Evolutionary conservation across 2,888 invertebrate genomes (phyloP).

Genomic region (Cerceris rybyensis): DNA sequence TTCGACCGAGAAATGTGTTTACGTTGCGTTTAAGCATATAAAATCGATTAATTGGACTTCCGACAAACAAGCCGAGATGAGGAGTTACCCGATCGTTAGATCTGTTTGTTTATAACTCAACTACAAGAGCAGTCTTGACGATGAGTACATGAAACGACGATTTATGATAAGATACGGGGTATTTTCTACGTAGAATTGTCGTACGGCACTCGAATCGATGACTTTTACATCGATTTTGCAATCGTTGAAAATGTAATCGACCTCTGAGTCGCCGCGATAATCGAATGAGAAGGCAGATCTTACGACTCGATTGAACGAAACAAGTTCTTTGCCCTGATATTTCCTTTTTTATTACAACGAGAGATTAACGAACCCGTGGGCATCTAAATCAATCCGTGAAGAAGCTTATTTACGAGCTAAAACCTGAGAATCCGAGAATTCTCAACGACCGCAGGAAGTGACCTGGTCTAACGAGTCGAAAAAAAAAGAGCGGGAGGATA

Average conservation of each 20-base stretch:
- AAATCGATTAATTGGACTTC: too few relatives aligned
- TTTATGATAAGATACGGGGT: neutral
- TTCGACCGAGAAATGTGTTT: too few relatives aligned
- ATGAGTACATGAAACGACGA: neutral
- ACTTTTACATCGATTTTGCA: neutral
- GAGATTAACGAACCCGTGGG: slow-evolving; percentile 7
- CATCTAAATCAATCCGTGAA: neutral
- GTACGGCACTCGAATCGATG: too few relatives aligned
- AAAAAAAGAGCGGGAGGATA: neutral
- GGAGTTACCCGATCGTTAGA: too few relatives aligned
- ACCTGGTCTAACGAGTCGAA: slow-evolving; percentile 15
- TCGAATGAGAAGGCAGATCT: neutral
- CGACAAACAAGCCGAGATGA: too few relatives aligned
- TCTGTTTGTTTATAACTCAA: too few relatives aligned
- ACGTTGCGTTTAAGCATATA: too few relatives aligned
- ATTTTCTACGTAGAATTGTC: neutral
- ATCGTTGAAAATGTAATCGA: neutral
- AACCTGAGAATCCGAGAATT: slow-evolving; percentile 6
- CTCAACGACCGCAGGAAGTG: slow-evolving; percentile 20
- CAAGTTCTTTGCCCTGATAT: neutral
- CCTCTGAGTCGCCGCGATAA: neutral
- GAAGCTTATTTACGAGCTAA: slow-evolving; percentile 12
- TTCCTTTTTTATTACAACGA: neutral
- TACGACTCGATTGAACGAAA: neutral
- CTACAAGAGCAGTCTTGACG: too few relatives aligned